Conservation (phyloP, 2,888 invertebrate genomes). For the Quadroppia sp. region DNA sequence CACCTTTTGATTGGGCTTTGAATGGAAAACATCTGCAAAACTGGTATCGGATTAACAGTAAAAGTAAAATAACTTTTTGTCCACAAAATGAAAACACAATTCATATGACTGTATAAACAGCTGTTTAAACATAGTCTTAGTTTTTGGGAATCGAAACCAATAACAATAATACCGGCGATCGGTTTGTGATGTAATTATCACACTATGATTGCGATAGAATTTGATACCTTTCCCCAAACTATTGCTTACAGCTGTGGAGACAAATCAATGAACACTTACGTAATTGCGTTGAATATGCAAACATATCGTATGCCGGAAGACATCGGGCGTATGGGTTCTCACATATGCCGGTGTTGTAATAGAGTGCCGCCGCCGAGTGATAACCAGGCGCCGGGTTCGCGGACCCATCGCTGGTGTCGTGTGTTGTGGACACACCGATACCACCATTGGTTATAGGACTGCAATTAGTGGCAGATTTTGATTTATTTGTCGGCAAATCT, state of each 20-base stretch:
- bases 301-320: slow-evolving; percentile 21
- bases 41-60: not conserved
- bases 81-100: not conserved
- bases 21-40: slow-evolving; percentile 25
- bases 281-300: slow-evolving; percentile 12
- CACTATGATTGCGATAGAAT: not conserved
- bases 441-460: slow-evolving; percentile 9
- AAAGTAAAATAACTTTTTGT: not conserved
- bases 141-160: not conserved
- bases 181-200: not conserved
- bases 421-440: not conserved
- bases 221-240: not conserved
- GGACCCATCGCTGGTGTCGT: not conserved
- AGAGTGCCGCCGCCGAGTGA: slow-evolving; percentile 22
- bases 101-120: slow-evolving; percentile 11
- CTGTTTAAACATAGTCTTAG: slow-evolving; percentile 27
- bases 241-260: not conserved
- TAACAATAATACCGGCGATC: not conserved
- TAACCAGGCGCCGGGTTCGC: not conserved
- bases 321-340: slow-evolving; percentile 36
- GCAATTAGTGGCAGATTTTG: slow-evolving; percentile 6
- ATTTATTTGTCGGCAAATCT: slow-evolving; percentile 65
- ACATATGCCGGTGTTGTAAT: slow-evolving; percentile 22
- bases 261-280: slow-evolving; percentile 29
- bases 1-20: slow-evolving; percentile 8